Percentiles rank a stretch among this genome's conserved stretches.
Conservation (phyloP, 2,113 vertebrate genomes). For the Galemys pyrenaicus region DNA sequence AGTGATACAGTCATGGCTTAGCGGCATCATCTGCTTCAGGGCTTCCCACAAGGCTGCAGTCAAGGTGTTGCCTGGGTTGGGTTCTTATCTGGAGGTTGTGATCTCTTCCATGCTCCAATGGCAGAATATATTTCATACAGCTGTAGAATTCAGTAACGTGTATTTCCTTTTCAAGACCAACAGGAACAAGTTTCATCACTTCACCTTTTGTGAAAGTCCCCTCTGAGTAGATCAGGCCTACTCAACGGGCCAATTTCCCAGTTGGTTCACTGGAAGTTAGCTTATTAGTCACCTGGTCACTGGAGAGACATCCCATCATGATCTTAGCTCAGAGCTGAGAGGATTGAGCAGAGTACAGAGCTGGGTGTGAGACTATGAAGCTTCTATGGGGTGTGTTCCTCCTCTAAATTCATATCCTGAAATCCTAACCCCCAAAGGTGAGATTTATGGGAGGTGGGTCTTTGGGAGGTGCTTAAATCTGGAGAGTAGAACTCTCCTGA, state of each 20-base stretch:
- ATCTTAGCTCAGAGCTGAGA: background rate
- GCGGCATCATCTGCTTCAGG: background rate
- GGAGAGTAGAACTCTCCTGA: background rate
- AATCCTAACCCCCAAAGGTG: background rate
- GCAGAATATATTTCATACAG: background rate
- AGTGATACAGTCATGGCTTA: background rate
- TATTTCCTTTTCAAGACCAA: background rate
- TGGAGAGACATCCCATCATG: background rate
- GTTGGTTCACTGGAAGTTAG: background rate
- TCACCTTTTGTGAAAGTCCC: background rate
- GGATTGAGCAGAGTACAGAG: background rate
- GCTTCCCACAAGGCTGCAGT: background rate
- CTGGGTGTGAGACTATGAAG: background rate
- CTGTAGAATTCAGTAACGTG: background rate
- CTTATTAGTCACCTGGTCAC: background rate
- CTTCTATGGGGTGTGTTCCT: background rate
- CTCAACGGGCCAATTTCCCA: background rate
- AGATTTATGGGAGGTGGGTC: background rate
- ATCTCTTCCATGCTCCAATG: background rate
- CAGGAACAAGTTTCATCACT: background rate
- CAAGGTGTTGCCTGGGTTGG: background rate
- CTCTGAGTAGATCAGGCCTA: background rate
- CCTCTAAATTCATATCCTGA: background rate
- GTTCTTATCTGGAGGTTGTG: background rate
- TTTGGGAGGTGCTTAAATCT: background rate